These are phyloP conservation scores for Amphiura filiformis DNA, from an alignment of 35 echinoderm and acorn worm genomes.

Conservation along the genomic window DNA sequence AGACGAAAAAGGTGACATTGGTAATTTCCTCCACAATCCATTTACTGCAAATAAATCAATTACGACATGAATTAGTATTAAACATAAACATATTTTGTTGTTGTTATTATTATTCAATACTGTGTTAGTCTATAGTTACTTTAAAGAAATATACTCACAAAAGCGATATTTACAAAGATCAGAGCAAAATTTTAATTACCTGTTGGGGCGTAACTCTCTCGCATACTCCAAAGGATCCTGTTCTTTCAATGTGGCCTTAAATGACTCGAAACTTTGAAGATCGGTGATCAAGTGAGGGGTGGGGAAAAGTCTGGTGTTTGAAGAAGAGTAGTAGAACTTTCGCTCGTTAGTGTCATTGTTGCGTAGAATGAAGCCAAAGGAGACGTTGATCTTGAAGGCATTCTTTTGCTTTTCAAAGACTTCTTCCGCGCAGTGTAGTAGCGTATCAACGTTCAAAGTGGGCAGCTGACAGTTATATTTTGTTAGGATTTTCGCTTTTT, in stretches of 20 bases:
- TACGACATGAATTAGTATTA: no score
- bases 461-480: neutral
- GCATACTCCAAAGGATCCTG: slow-evolving; percentile 29
- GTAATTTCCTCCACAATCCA: slow-evolving; percentile 32
- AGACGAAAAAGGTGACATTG: slow-evolving; percentile 6
- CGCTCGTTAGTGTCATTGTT: neutral
- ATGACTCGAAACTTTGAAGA: neutral
- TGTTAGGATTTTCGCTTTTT: neutral
- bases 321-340: neutral
- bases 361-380: neutral
- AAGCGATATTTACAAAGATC: no score
- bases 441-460: neutral
- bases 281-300: slow-evolving; percentile 6
- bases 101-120: no score
- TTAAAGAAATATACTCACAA: no score
- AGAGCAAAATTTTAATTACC: no score
- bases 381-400: neutral
- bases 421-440: neutral
- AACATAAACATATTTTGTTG: no score
- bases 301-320: slow-evolving; percentile 7
- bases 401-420: neutral
- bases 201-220: slow-evolving; percentile 3
- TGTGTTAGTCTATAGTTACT: no score
- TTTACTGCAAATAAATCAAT: no score
- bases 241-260: neutral